Evolutionary conservation across 2,113 vertebrate species (phyloP).

Genomic region (Phocoena sinus): DNA sequence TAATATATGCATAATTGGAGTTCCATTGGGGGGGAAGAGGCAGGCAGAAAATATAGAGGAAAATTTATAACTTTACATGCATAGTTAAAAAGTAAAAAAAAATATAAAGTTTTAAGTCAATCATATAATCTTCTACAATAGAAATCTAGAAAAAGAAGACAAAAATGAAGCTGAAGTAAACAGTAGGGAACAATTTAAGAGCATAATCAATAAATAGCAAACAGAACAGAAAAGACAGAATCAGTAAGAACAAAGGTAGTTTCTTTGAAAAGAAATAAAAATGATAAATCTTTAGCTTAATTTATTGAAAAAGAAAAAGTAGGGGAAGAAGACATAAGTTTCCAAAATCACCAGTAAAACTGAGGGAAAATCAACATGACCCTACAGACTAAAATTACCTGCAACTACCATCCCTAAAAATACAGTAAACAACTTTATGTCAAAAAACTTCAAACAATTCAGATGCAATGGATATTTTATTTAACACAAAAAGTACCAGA

Average conservation of each 20-base stretch:
- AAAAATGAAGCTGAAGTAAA: neutral
- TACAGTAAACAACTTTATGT: neutral
- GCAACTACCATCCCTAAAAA: neutral
- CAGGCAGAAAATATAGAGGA: neutral
- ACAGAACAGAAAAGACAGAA: no score
- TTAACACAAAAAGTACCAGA: neutral
- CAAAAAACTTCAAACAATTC: neutral
- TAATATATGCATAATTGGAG: neutral
- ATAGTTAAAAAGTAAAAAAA: neutral
- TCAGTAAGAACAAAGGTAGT: no score
- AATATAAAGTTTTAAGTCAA: neutral
- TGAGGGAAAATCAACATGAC: neutral
- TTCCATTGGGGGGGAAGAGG: accelerated
- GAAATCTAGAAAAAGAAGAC: neutral
- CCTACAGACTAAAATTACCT: neutral
- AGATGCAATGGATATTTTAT: neutral
- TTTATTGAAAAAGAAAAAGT: neutral
- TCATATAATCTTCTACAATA: neutral
- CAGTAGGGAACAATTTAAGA: neutral
- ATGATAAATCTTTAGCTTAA: neutral
- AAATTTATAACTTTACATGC: neutral
- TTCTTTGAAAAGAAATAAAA: neutral
- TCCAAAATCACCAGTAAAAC: neutral
- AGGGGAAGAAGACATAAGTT: neutral
- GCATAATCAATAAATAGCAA: neutral